phyloP scores from a whole-genome alignment of 2,797 vertebrate species.

The Enteromius viviparus region DNA sequence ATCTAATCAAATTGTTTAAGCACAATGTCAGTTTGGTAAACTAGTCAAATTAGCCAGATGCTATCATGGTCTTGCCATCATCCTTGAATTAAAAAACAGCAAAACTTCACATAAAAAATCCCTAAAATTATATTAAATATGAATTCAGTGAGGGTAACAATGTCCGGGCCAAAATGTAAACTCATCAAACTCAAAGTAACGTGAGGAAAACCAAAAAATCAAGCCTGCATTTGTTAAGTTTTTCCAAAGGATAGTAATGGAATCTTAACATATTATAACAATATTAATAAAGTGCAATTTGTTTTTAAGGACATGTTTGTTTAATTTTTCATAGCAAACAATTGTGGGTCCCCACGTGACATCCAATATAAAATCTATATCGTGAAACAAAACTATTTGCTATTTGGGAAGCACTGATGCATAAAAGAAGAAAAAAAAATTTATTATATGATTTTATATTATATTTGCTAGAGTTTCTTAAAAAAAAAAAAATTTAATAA shows the following conservation, averaged over 20 bases:
- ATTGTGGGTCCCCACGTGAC: background rate
- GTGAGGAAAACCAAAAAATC: background rate
- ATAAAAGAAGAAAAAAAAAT: background rate
- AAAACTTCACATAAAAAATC: background rate
- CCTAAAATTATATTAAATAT: background rate
- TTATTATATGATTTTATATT: too few relatives aligned
- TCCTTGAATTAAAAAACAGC: background rate
- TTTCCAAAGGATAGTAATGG: background rate
- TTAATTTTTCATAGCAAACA: background rate
- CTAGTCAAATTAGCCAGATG: background rate
- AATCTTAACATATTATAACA: background rate
- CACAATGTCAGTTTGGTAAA: background rate
- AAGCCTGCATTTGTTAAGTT: background rate
- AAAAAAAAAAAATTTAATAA: background rate
- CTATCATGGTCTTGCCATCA: background rate
- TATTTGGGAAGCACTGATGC: background rate
- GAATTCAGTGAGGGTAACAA: background rate
- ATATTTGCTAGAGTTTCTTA: too few relatives aligned
- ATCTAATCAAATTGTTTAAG: background rate
- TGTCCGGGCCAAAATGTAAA: background rate
- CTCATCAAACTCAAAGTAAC: background rate
- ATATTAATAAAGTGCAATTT: background rate
- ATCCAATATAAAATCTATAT: background rate
- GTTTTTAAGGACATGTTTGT: background rate
- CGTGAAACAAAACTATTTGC: background rate